Base-by-base conservation (phyloP, 1,140 invertebrate genomes). In the Mesaphorura yosii region DNA sequence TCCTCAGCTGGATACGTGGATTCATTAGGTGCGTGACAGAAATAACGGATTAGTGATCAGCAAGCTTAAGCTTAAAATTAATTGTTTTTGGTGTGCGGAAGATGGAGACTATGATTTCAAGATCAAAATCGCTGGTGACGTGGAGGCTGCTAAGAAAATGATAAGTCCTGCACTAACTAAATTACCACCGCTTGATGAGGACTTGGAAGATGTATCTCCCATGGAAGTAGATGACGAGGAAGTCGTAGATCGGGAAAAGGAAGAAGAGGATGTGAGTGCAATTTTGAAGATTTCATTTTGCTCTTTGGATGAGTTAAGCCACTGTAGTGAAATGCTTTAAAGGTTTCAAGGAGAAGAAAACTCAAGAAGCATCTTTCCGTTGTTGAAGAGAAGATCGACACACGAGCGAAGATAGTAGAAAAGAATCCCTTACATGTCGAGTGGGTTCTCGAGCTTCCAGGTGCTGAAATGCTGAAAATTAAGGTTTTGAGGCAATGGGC, bases 1-100 rank as follows among this genome's bases (percentile, higher is more conserved):
- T 87, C 92, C 72, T 73, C 80, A 27, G 76, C 77, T 66, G 84
- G 88, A n/a, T 90, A 87, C 68, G 78, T 80, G 65, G 81, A 88
- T 34, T 40, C 48, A 27, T 46, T 48, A 34, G 27, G 48, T 56
- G 50, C 22, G 28, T 51, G 39, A 20, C 41, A 40, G 20, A 12
- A 4, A 34, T 47, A 40, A 40, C 26, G n/a, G 7, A 22, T 22
- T 15, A 22, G 27, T 12, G 28, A 34, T 34, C 10, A 34, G n/a
- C 10, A 34, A 34, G 10, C 31, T 34, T 10, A 34, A 34, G 25
- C 6, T 22, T 44, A 4, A 28, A 22, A 47, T 52, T 52, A 20
- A 17, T 12, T 44, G 12, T 34, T 34, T 34, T 34, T 34, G n/a
- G n/a, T 34, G 10, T 52, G 20, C 34, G 34, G 22, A 40, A 40